phyloP scores from a whole-genome alignment of 2,888 invertebrate species.

The Agapostemon virescens region DNA sequence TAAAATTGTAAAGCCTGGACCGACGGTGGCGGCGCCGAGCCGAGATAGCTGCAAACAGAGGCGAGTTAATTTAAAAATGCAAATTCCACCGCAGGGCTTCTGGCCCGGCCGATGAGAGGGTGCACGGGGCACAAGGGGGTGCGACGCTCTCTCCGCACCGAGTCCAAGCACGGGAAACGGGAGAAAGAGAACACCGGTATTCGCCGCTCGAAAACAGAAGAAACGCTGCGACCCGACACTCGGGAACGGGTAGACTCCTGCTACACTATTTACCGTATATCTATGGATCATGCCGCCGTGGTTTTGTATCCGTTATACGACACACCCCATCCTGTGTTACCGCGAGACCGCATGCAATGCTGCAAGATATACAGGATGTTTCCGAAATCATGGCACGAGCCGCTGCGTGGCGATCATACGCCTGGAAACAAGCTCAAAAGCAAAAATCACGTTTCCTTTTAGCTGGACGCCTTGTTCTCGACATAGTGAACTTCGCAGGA shows the following conservation, averaged over 20 bases:
- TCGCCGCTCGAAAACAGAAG: constrained; percentile 36
- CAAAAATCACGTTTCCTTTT: no score
- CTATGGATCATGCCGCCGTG: constrained; percentile 60
- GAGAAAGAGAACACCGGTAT: constrained; percentile 40
- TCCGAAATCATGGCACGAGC: background rate
- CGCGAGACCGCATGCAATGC: background rate
- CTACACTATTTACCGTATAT: constrained; percentile 58
- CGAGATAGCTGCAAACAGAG: constrained; percentile 79
- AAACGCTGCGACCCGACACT: constrained; percentile 32
- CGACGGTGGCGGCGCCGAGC: constrained; percentile 63
- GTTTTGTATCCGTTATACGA: constrained; percentile 42
- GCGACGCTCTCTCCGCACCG: constrained; percentile 25
- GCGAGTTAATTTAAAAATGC: constrained; percentile 81
- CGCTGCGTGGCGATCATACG: background rate
- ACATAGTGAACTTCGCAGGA: no score
- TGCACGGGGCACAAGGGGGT: constrained; percentile 20
- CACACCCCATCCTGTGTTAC: background rate
- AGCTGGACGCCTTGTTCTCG: no score
- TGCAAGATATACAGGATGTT: background rate
- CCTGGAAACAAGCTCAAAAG: no score
- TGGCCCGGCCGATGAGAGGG: constrained; percentile 45
- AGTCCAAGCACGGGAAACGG: constrained; percentile 28
- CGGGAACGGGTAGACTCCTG: background rate
- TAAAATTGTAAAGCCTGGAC: constrained; percentile 79
- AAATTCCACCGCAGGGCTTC: constrained; percentile 75